Conservation (phyloP, 2,888 invertebrate species). For the Mythimna pallens region DNA sequence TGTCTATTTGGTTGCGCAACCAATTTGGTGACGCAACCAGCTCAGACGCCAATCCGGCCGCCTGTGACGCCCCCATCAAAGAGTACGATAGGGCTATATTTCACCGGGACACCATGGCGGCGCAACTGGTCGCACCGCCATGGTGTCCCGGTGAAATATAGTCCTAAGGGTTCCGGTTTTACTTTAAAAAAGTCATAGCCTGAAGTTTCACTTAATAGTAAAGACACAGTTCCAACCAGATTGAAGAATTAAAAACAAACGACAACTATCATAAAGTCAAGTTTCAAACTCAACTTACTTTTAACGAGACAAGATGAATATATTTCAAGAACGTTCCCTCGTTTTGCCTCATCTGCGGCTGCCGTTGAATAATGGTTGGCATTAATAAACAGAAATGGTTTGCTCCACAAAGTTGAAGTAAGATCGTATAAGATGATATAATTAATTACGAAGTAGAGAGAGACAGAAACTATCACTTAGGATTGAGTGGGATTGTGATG, state of each 20-base stretch:
- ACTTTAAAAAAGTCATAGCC: no score
- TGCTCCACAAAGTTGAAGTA: slow-evolving; percentile 77
- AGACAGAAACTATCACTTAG: slow-evolving; percentile 82
- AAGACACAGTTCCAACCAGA: slow-evolving; percentile 49
- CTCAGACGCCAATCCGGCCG: no score
- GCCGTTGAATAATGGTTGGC: slow-evolving; percentile 85
- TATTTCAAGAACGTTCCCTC: slow-evolving; percentile 81
- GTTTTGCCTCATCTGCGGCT: slow-evolving; percentile 86
- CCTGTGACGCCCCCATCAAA: no score
- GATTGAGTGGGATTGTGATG: slow-evolving; percentile 71
- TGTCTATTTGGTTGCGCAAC: no score
- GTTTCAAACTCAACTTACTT: slow-evolving; percentile 81
- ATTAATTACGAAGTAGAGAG: slow-evolving; percentile 82
- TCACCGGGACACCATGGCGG: no score
- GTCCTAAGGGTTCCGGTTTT: no score
- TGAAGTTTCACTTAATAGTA: background rate
- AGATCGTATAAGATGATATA: slow-evolving; percentile 81
- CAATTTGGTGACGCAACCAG: no score
- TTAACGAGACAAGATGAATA: slow-evolving; percentile 82
- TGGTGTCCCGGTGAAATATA: no score
- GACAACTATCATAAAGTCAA: slow-evolving; percentile 79
- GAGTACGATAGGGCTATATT: no score
- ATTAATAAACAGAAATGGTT: slow-evolving; percentile 88
- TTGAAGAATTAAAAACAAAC: slow-evolving; percentile 69
- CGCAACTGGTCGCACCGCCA: no score